Conservation (phyloP, 2,888 invertebrate genomes). For the Trissoscelio sp. region DNA sequence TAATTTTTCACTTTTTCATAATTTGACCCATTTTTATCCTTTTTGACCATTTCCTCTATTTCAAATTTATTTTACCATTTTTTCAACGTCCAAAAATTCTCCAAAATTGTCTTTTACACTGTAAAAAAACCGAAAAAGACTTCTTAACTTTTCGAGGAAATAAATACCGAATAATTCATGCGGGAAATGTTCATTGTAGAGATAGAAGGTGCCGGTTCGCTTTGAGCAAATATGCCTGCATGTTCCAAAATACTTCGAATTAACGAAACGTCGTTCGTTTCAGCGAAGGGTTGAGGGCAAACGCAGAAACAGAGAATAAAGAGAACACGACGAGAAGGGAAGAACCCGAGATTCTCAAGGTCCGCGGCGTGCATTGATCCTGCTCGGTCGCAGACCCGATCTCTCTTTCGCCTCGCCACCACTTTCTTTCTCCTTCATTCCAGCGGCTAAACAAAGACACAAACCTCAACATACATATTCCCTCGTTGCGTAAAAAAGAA, state of each 20-base stretch:
- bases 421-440: conserved; percentile 40
- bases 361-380: conserved; percentile 82
- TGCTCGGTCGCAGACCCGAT: conserved; percentile 82
- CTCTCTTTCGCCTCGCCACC: conserved; percentile 63
- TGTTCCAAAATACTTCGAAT: conserved; percentile 40
- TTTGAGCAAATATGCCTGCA: conserved; percentile 18
- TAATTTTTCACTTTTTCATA: too few species aligned
- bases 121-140: too few species aligned
- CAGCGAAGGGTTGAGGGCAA: conserved; percentile 47
- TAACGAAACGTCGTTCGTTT: conserved; percentile 27
- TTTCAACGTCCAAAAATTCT: too few species aligned
- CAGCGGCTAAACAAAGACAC: conserved; percentile 33
- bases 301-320: conserved; percentile 32
- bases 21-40: too few species aligned
- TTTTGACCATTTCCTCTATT: too few species aligned
- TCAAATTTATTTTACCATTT: too few species aligned
- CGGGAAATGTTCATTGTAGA: neutral
- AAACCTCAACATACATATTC: conserved; percentile 15
- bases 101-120: too few species aligned
- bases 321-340: conserved; percentile 41
- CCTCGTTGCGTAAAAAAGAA: neutral
- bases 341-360: conserved; percentile 79
- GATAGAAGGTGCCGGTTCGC: conserved; percentile 3
- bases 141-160: too few species aligned
- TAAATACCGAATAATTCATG: too few species aligned